Evolutionary conservation across 1,140 invertebrate species (phyloP).

Genomic region (Helicorthomorpha holstii): DNA sequence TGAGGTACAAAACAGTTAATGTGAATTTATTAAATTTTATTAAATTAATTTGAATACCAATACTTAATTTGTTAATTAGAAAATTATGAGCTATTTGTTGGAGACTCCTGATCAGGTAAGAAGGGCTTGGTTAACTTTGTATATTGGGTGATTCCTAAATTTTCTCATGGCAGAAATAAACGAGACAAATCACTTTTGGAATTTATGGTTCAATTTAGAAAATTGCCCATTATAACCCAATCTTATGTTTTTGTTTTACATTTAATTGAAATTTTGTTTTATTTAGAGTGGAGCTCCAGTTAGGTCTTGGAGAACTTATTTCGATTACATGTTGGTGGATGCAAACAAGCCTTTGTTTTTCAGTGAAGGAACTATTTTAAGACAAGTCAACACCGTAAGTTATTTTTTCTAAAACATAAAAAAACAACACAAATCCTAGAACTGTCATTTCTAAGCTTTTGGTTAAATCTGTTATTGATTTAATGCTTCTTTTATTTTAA

Average conservation of each 20-base stretch:
- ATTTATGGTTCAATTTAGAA: too few relatives aligned
- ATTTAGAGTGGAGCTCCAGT: too few relatives aligned
- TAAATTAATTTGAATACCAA: neutral
- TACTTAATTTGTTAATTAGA: conserved; percentile 17
- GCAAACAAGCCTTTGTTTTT: conserved; percentile 94
- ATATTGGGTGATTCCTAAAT: too few relatives aligned
- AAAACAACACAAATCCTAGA: too few relatives aligned
- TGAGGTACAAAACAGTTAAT: conserved; percentile 50
- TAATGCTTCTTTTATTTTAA: conserved; percentile 8
- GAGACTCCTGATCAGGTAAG: conserved; percentile 46
- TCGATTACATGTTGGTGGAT: conserved; percentile 95
- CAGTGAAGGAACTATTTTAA: conserved; percentile 83
- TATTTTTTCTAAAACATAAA: too few relatives aligned
- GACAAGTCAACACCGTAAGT: conserved; percentile 68
- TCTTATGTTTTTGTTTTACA: too few relatives aligned
- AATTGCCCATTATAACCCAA: too few relatives aligned
- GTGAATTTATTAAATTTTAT: neutral
- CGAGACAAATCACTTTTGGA: too few relatives aligned
- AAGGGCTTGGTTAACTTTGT: neutral
- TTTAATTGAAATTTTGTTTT: too few relatives aligned
- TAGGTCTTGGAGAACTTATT: conserved; percentile 93
- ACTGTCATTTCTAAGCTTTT: too few relatives aligned
- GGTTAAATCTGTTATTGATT: neutral
- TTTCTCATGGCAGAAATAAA: too few relatives aligned
- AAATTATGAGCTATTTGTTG: conserved; percentile 90